A percentile compares a stretch with the other conserved stretches of the same genome.
Conservation (phyloP, 2,113 vertebrate species). For the Phaethon lepturus region DNA sequence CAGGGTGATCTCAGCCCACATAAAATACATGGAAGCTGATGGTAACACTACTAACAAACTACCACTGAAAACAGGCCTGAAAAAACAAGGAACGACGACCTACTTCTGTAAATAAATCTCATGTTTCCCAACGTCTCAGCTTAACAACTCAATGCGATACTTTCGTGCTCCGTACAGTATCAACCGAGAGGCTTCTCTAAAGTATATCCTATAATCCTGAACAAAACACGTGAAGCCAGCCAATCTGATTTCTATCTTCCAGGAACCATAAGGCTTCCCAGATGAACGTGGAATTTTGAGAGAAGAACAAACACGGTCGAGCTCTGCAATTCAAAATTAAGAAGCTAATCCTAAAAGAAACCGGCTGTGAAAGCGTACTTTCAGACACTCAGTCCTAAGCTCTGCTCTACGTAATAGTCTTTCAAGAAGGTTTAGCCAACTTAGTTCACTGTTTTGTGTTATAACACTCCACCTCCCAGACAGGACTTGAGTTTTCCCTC, state of each 20-base stretch:
- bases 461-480: background rate
- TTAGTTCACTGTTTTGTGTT: background rate
- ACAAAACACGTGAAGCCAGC: background rate
- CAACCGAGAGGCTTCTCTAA: background rate
- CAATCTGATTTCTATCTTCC: background rate
- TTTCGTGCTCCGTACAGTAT: background rate
- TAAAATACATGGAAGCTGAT: background rate
- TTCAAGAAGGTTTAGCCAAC: background rate
- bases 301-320: rapidly evolving
- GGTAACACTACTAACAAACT: background rate
- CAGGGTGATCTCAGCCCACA: background rate
- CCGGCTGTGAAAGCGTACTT: background rate
- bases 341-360: background rate
- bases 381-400: background rate
- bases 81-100: background rate
- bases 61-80: background rate
- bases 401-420: background rate
- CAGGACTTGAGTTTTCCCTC: background rate
- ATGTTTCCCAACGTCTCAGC: background rate
- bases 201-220: background rate
- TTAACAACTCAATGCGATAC: background rate
- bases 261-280: background rate
- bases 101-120: background rate
- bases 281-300: background rate
- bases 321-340: background rate